Evolutionary conservation across 2,113 vertebrate species (phyloP), one percentile per base, ranked within the genome.

Genomic region (Indicator maculatus): DNA sequence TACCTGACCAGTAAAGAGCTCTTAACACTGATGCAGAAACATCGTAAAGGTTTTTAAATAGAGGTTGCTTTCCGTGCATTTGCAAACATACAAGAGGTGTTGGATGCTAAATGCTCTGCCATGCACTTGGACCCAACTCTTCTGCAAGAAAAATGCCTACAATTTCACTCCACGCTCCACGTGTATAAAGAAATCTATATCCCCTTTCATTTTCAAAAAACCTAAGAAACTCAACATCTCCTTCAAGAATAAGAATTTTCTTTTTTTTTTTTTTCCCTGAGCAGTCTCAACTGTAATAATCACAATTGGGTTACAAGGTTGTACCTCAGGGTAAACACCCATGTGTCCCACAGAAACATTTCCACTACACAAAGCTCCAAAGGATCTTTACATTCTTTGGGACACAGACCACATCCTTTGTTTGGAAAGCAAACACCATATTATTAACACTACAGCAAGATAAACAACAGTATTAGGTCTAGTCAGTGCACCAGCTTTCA

Each of bases 251-350:
- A 69, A 67, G 6, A 11, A 3, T 27, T 69, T 61, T 55, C 6
- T 20, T 55, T 84, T 67, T 28, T 44, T 41, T 41, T 20, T 55
- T 84, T 64, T 23, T 15, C 16, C 7, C 23, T 19, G 12, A 85
- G 27, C 44, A 56, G 4, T 21, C 41, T 71, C 56, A 73, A 63
- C 16, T 24, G 74, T 2, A 4, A 10, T 7, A 59, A 82, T 56
- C 50, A 47, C 76, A 61, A 23, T 23, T 58, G 63, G 10, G 33
- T 64, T 89, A 70, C 15, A 63, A 80, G 38, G 60, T 5, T 77
- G 38, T 36, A 75, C 6, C 15, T 28, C 39, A 12, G 18, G 21
- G 5, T 1, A 0, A 38, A 64, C 27, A 60, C 5, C 0, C 1
- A 18, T 11, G 28, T 27, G 64, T 31, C 26, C 36, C 38, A 44